Evolutionary conservation across 1,140 invertebrate genomes (phyloP).

Genomic region (Conus betulinus): DNA sequence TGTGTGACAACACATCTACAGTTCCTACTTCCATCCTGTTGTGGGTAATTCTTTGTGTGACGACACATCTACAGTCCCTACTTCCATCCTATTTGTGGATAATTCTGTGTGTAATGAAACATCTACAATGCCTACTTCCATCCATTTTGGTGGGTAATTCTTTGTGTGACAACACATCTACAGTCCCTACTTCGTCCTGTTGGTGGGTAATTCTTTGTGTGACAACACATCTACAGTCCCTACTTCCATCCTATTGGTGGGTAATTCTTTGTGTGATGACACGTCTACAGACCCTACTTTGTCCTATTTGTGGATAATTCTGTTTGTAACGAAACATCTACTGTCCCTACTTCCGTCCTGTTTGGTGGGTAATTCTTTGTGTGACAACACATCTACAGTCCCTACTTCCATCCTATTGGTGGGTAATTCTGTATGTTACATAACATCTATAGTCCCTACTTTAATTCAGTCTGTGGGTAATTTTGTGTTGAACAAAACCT

Average conservation of each 20-base stretch:
- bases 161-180: no score
- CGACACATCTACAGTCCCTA: no score
- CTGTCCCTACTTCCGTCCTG: constrained; percentile 47
- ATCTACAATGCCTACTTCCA: constrained; percentile 48
- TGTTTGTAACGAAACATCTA: constrained; percentile 14
- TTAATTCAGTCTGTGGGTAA: constrained; percentile 20
- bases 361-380: constrained; percentile 38
- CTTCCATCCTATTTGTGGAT: no score
- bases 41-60: constrained; percentile 20
- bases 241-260: no score
- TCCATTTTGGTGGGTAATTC: constrained; percentile 40
- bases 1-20: constrained; percentile 30
- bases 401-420: constrained; percentile 46
- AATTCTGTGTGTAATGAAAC: constrained; percentile 16
- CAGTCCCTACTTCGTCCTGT: no score
- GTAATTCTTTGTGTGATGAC: background rate
- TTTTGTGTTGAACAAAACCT: constrained; percentile 12
- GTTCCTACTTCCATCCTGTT: constrained; percentile 47
- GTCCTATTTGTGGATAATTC: background rate
- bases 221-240: no score
- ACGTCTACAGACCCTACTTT: no score
- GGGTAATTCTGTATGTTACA: background rate
- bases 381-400: constrained; percentile 34
- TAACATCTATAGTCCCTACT: constrained; percentile 46
- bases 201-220: no score